Evolutionary conservation across 2,797 vertebrate genomes (phyloP), one percentile per base, ranked within the genome.

Genomic region (Tapirus indicus): DNA sequence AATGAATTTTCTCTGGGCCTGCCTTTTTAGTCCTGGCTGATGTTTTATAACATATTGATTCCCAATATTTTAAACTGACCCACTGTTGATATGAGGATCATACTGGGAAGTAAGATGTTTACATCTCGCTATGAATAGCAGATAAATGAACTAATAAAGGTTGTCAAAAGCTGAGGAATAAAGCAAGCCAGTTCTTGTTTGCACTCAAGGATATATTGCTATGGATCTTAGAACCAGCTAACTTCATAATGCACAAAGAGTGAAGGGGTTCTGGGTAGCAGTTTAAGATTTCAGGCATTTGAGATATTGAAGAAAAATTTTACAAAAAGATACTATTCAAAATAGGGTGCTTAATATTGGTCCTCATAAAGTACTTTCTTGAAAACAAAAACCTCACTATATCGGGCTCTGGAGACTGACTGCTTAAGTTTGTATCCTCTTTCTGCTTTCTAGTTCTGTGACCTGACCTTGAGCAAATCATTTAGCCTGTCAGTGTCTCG

Each of bases 41-140:
- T 99, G 98, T 98, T 98, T 99, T 99, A 99, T 98, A 98, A 98
- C 87, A 5, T 98, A 99, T 99, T 99, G 98, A 99, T 99, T 99
- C 98, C 97, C 98, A 98, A 98, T 99, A 98, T 98, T 98, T 99
- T 98, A 98, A 98, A 98, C 98, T 98, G 98, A 98, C 98, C 98
- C 94, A 97, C 98, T 98, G 98, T 98, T 98, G 98, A 98, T 98
- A 98, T 93, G 98, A 98, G 98, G 97, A 98, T 98, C 98, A 98
- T 95, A 96, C 97, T 92, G 98, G 97, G 98, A 99, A 99, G 98
- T 98, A 97, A 98, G 98, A 98, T 99, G 98, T 99, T 99, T 98
- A 98, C 98, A 98, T 98, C 98, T 98, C 10, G 1, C 98, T 98
- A 98, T 98, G 98, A 98, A 98, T 98, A 99, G 98, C 97, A 98